Conservation (phyloP, 2,797 vertebrate species). For the Darevskia mixta region DNA sequence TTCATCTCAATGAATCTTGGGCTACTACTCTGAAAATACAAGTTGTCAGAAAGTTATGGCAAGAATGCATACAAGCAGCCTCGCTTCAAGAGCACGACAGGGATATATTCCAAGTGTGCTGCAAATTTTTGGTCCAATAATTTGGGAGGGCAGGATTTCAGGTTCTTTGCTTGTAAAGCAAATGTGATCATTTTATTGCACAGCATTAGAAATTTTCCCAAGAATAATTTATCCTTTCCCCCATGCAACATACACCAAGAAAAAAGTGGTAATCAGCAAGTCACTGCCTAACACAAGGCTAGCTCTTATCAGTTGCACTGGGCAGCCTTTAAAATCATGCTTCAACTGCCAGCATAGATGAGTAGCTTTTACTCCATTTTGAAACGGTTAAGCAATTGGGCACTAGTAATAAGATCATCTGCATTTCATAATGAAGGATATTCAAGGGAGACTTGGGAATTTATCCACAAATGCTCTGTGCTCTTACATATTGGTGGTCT, state of each 20-base stretch:
- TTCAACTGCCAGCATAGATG: not conserved
- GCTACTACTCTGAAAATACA: conserved; percentile 80
- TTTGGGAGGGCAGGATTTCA: not conserved
- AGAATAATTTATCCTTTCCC: not conserved
- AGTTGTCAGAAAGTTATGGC: conserved; percentile 21
- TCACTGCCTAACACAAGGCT: not conserved
- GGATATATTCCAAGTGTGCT: not conserved
- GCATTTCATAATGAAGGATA: not conserved
- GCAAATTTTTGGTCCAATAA: not conserved
- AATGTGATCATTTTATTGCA: not conserved
- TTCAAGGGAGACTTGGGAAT: not conserved
- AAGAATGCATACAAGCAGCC: not conserved
- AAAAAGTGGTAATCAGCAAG: not conserved
- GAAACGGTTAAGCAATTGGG: not conserved
- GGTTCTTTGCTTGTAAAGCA: not conserved
- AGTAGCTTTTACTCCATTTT: not conserved
- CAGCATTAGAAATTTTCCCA: not conserved
- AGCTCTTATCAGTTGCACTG: not conserved
- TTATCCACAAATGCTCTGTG: not conserved
- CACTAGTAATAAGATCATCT: not conserved
- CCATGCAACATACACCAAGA: too few species aligned
- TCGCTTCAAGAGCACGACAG: not conserved
- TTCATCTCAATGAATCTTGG: conserved; percentile 85
- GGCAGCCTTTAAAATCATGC: not conserved
- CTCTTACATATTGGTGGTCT: not conserved